These are phyloP conservation scores for Astreopora myriophthalma DNA, from an alignment of 64 coral and sea anemone species.

Conservation along the genomic window DNA sequence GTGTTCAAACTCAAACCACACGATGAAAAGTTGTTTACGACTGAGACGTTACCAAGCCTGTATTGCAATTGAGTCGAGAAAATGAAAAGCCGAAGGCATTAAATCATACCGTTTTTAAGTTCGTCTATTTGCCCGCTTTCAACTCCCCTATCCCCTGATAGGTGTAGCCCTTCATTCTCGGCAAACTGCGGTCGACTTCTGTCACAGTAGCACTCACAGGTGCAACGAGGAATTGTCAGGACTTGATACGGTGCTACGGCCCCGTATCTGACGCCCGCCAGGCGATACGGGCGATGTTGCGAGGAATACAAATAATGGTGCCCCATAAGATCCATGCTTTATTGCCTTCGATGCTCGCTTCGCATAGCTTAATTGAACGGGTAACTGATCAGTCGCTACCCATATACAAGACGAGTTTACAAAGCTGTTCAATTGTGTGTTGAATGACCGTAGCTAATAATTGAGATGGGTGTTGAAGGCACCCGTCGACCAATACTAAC, in stretches of 20 bases:
- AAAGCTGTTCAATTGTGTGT: constrained; percentile 54
- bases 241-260: constrained; percentile 22
- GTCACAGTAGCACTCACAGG: constrained; percentile 69
- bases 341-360: background rate
- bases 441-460: constrained; percentile 35
- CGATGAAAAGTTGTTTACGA: background rate
- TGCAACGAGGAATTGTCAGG: constrained; percentile 13
- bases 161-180: background rate
- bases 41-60: background rate
- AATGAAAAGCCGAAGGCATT: background rate
- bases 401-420: constrained; percentile 39
- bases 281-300: constrained; percentile 34
- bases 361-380: background rate
- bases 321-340: background rate
- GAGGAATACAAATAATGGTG: constrained; percentile 25
- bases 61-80: background rate
- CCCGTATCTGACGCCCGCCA: constrained; percentile 9
- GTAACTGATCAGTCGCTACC: background rate
- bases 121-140: background rate
- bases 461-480: constrained; percentile 19
- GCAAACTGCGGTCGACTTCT: constrained; percentile 2
- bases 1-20: background rate
- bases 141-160: background rate
- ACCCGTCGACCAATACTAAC: constrained; percentile 20
- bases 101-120: constrained; percentile 12